These are phyloP conservation scores for Catamblyrhynchus diadema DNA, from an alignment of 2,797 vertebrate genomes.

Conservation along the genomic window DNA sequence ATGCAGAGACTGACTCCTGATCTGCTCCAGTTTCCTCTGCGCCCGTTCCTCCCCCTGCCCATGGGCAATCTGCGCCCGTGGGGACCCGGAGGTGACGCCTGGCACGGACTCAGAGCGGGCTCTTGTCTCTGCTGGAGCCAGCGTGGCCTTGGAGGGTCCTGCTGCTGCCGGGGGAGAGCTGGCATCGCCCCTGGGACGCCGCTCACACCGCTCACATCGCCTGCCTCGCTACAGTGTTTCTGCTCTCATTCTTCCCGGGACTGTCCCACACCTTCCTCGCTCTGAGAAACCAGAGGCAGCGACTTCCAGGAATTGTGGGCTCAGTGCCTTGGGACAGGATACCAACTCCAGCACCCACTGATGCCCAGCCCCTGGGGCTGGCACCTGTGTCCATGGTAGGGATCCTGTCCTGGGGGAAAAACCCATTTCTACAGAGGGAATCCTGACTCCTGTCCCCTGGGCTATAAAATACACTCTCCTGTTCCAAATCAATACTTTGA, in stretches of 20 bases:
- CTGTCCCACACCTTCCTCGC: background rate
- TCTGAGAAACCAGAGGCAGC: background rate
- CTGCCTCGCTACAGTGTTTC: background rate
- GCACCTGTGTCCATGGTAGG: background rate
- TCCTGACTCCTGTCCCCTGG: background rate
- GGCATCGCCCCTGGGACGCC: rapidly evolving
- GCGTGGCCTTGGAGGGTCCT: background rate
- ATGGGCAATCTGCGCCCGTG: rapidly evolving
- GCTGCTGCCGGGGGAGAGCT: background rate
- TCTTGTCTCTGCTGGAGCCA: background rate
- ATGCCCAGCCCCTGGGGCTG: background rate
- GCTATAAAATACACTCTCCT: rapidly evolving
- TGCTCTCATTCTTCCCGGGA: background rate
- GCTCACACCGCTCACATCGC: rapidly evolving
- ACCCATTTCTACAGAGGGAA: background rate
- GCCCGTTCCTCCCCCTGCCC: background rate
- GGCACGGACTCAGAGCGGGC: background rate
- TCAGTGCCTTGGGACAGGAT: rapidly evolving
- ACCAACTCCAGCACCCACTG: rapidly evolving
- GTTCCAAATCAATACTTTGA: background rate
- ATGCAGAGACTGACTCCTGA: rapidly evolving
- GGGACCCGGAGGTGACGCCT: background rate
- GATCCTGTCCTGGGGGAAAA: background rate
- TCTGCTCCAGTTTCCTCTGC: rapidly evolving
- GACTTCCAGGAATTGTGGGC: background rate